These are phyloP conservation scores for Protobothrops mucrosquamatus DNA, from an alignment of 2,113 vertebrate genomes.

Conservation along the genomic window DNA sequence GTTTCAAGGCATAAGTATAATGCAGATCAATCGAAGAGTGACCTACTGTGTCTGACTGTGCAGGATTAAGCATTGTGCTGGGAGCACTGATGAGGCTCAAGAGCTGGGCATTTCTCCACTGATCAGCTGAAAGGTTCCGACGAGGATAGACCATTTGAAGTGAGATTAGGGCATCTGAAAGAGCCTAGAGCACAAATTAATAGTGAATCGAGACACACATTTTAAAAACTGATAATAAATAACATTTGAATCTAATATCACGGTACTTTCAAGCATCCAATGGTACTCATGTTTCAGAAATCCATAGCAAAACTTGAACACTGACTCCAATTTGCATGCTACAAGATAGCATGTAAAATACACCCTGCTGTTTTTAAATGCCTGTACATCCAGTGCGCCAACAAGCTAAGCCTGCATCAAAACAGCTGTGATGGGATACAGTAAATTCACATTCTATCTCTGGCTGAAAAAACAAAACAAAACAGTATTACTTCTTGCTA, in stretches of 20 bases:
- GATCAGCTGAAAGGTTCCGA: slow-evolving; percentile 96
- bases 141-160: slow-evolving; percentile 98
- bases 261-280: neutral
- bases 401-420: neutral
- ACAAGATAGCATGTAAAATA: neutral
- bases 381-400: neutral
- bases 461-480: neutral
- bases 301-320: neutral
- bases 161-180: slow-evolving; percentile 94
- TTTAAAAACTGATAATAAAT: neutral
- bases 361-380: neutral
- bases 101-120: slow-evolving; percentile 98
- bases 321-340: neutral
- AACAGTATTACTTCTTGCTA: neutral
- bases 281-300: neutral
- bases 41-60: slow-evolving; percentile 92
- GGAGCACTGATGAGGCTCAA: slow-evolving; percentile 96
- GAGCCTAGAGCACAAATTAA: slow-evolving; percentile 73
- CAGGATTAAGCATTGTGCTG: slow-evolving; percentile 98
- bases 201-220: neutral
- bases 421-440: neutral
- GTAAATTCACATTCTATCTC: neutral
- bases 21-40: neutral
- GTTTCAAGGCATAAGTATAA: neutral
- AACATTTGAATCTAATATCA: neutral